Evolutionary conservation across 2,888 invertebrate genomes (phyloP), one percentile per base, ranked within the genome.

Genomic region (Dynastes tityus): DNA sequence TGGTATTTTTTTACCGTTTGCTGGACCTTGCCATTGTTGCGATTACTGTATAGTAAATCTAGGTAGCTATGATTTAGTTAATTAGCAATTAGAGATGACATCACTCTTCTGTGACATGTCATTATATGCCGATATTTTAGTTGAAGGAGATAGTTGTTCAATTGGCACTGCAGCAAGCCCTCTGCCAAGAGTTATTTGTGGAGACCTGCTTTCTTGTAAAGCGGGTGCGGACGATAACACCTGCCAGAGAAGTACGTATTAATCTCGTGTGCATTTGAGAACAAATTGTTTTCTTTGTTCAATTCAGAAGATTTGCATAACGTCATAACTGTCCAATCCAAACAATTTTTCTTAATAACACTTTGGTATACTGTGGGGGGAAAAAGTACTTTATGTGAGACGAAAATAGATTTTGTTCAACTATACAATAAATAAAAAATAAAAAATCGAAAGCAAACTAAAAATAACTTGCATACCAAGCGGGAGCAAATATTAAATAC

Each of bases 11-110:
- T 84, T 93, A 80, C 90, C 90, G 0, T 92, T 91, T 0, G 91
- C 92, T 0, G 91, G 91, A 0, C 85, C 90, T 0, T 94, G 94
- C 85, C 93, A 92, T 84, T 94, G 94, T 84, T 93, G 93, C 81
- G 87, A 91, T 0, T 92, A 89, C 85, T 93, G 93, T 81, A 84
- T 93, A 63, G 90, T 90, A 2, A 89, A 91, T 81, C 89, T 91
- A 82, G 87, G 92, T 92, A 88, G 85, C 85, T 84, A 81, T 11
- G 27, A 76, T 51, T 71, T 78, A 55, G 32, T 79, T 49, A 5
- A 55, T 8, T 55, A 16, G 45, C 6, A 55, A n/a, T 16, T 27
- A 58, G 51, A 58, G 37, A 73, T 40, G 4, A 65, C 58, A 11
- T 40, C n/a, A 65, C 22, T 63, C 22, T 63, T 76, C 58, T 27